Evolutionary conservation across 1,140 invertebrate genomes (phyloP).

Genomic region (Steinernema khuongi): DNA sequence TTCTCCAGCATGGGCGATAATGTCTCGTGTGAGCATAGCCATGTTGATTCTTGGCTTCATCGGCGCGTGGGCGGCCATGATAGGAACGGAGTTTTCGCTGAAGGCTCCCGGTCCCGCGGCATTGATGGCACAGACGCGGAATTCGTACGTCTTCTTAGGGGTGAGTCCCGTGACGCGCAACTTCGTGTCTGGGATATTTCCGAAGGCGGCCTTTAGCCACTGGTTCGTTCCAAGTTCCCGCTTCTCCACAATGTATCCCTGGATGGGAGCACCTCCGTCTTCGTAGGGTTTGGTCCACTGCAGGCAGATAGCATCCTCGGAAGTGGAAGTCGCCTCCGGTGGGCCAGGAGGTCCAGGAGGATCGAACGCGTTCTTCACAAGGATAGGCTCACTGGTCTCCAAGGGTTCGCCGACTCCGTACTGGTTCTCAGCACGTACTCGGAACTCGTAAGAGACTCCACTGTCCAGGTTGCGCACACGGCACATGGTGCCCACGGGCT

Average conservation of each 20-base stretch:
- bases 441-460: slow-evolving; percentile 88
- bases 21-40: slow-evolving; percentile 32
- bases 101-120: slow-evolving; percentile 85
- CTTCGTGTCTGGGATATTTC: slow-evolving; percentile 72
- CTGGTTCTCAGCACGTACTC: slow-evolving; percentile 93
- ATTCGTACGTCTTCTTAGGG: slow-evolving; percentile 93
- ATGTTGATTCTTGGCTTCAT: slow-evolving; percentile 62
- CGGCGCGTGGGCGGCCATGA: slow-evolving; percentile 77
- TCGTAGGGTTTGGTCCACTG: slow-evolving; percentile 84
- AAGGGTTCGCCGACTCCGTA: slow-evolving; percentile 88
- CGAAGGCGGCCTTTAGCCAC: slow-evolving; percentile 73
- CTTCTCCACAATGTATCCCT: slow-evolving; percentile 92
- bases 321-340: slow-evolving; percentile 83
- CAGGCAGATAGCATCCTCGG: slow-evolving; percentile 91
- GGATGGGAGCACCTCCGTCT: slow-evolving; percentile 87
- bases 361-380: slow-evolving; percentile 89
- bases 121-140: slow-evolving; percentile 87
- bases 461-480: slow-evolving; percentile 83
- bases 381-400: slow-evolving; percentile 78
- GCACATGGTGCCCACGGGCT: slow-evolving; percentile 80
- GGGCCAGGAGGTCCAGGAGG: slow-evolving; percentile 82
- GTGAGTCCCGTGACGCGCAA: slow-evolving; percentile 76
- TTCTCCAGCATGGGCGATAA: slow-evolving; percentile 35
- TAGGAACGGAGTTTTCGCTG: slow-evolving; percentile 80
- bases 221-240: slow-evolving; percentile 67